A percentile compares a stretch with the other conserved stretches of the same genome.
Evolutionary conservation across 2,797 vertebrate species (phyloP).

Genomic region (Borostomias antarcticus): DNA sequence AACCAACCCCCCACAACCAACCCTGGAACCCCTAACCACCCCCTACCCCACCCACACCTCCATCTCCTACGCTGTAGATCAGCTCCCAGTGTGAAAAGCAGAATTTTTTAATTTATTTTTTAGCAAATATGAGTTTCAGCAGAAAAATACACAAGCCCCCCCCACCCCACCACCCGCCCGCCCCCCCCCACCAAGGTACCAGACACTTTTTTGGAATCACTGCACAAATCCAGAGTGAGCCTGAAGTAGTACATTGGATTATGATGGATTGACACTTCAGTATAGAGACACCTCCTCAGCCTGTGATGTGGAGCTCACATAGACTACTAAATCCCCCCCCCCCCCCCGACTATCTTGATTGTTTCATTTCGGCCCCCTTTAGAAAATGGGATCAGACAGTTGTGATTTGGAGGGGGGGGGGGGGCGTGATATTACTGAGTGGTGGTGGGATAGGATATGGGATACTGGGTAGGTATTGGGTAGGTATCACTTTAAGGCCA

Average conservation of each 20-base stretch:
- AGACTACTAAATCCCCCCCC: constrained; percentile 26
- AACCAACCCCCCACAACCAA: constrained; percentile 28
- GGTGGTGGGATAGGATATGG: constrained; percentile 3
- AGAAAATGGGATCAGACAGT: constrained; percentile 33
- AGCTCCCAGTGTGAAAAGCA: constrained; percentile 27
- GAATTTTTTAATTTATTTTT: constrained; percentile 24
- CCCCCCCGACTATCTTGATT: constrained; percentile 27
- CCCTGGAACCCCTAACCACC: background rate
- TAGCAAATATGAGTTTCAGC: constrained; percentile 45
- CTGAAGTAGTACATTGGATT: constrained; percentile 26
- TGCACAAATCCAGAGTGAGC: constrained; percentile 1
- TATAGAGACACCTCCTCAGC: constrained; percentile 45
- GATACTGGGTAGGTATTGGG: constrained; percentile 3
- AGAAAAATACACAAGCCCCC: constrained; percentile 24
- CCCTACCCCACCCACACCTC: constrained; percentile 2
- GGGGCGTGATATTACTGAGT: constrained; percentile 6
- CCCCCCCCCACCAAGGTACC: background rate
- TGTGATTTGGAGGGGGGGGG: constrained; percentile 4
- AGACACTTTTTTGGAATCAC: background rate
- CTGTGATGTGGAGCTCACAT: constrained; percentile 52
- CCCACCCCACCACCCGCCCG: background rate
- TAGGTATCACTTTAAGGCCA: constrained; percentile 43
- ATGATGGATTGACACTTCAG: background rate
- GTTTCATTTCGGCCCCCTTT: constrained; percentile 37
- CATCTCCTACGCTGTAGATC: background rate